Percentiles rank a stretch among this genome's conserved stretches.
phyloP scores from a whole-genome alignment of 2,888 invertebrate genomes.

The Pachymerium ferrugineum region DNA sequence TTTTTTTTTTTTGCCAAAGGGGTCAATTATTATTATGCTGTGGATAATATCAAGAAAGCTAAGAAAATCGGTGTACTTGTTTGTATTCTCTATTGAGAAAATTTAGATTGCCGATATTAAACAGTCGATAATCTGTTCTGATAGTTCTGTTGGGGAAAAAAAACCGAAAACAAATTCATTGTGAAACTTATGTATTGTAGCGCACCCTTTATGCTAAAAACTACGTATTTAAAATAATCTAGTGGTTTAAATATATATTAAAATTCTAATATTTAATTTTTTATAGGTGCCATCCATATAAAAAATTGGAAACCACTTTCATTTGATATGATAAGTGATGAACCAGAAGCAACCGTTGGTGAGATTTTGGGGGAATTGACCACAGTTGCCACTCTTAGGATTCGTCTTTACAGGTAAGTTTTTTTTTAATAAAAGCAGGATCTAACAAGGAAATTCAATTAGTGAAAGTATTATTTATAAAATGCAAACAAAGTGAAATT shows the following conservation, averaged over 20 bases:
- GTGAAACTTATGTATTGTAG: too few relatives aligned
- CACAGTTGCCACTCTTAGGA: conserved; percentile 81
- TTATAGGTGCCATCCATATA: conserved; percentile 79
- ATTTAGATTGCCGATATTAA: conserved; percentile 22
- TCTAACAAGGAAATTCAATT: conserved; percentile 11
- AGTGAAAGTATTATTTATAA: too few relatives aligned
- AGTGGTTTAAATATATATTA: too few relatives aligned
- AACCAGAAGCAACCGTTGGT: conserved; percentile 82
- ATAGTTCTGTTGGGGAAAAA: too few relatives aligned
- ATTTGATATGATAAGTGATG: conserved; percentile 90
- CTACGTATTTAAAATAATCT: background rate
- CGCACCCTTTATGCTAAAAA: too few relatives aligned
- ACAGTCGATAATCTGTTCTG: background rate
- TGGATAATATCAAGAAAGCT: background rate
- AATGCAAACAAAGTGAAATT: too few relatives aligned
- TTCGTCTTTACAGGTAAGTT: conserved; percentile 66
- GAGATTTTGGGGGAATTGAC: conserved; percentile 90
- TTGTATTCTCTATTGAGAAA: too few relatives aligned
- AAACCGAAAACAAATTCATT: too few relatives aligned
- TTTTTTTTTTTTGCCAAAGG: background rate
- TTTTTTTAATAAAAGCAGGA: background rate
- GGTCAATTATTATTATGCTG: background rate
- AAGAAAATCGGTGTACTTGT: conserved; percentile 9
- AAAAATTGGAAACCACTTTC: conserved; percentile 96
- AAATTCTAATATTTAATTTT: too few relatives aligned